These are phyloP conservation scores for Fopius arisanus DNA, from an alignment of 1,140 invertebrate genomes.

Conservation along the genomic window DNA sequence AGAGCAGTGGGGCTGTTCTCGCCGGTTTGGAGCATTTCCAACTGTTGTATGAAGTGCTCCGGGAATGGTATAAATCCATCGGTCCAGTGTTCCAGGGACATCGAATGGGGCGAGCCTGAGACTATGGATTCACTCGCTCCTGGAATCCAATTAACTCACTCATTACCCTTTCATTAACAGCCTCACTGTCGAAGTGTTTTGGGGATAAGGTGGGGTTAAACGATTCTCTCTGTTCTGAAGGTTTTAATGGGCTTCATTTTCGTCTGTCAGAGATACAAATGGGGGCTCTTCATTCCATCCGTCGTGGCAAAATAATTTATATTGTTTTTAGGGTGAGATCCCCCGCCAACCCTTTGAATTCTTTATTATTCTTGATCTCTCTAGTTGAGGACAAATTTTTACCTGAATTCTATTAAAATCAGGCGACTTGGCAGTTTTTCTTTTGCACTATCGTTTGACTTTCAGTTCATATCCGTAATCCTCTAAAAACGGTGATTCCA, in stretches of 20 bases:
- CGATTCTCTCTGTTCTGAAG: neutral
- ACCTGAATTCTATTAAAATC: no score
- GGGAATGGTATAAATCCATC: conserved; percentile 9
- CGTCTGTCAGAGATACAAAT: neutral
- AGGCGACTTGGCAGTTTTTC: no score
- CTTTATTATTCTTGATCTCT: no score
- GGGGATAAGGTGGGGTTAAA: neutral
- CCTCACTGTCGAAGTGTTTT: conserved; percentile 6
- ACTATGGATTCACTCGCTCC: neutral
- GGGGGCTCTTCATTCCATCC: no score
- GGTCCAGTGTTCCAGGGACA: neutral
- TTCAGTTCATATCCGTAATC: no score
- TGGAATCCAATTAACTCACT: conserved; percentile 16
- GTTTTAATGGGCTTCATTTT: neutral
- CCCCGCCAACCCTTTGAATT: no score
- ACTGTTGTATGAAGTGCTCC: neutral
- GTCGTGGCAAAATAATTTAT: no score
- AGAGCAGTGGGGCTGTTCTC: neutral
- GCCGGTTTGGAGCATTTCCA: neutral
- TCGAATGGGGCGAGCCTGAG: neutral
- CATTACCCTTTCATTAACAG: conserved; percentile 18
- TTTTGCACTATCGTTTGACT: no score
- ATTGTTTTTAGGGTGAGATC: no score
- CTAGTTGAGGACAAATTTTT: no score
- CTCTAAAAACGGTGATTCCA: no score